phyloP scores from a whole-genome alignment of 2,113 vertebrate genomes.

The Malurus alboscapulatus region DNA sequence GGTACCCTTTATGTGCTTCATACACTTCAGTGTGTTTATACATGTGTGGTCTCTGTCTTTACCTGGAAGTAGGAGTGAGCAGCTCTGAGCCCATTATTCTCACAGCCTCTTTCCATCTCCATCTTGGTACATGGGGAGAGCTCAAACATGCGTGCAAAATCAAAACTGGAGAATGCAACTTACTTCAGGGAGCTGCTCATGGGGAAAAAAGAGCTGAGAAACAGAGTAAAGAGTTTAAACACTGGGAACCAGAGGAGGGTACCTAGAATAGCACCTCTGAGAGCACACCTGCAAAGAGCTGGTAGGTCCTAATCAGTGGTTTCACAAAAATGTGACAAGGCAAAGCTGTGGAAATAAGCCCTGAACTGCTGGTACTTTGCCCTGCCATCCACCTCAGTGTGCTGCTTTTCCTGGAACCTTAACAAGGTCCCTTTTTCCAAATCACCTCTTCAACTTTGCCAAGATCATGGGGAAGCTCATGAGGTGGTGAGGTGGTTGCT shows the following conservation, averaged over 20 bases:
- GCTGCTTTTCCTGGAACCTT: background rate
- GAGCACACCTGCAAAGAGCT: background rate
- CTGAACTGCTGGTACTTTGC: background rate
- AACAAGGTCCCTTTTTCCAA: background rate
- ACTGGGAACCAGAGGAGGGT: background rate
- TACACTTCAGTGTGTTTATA: background rate
- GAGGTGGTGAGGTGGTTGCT: background rate
- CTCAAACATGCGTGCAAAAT: background rate
- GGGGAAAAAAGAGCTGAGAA: background rate
- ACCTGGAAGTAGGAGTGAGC: background rate
- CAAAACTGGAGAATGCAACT: background rate
- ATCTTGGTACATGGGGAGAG: background rate
- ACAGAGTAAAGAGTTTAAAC: background rate
- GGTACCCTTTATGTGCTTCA: background rate
- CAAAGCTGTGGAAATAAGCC: background rate
- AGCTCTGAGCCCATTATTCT: background rate
- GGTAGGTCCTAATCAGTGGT: background rate
- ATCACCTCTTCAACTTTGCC: background rate
- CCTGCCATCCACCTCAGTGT: background rate
- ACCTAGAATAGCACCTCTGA: background rate
- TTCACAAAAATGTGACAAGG: background rate
- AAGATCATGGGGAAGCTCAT: too few species aligned
- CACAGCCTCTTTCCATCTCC: background rate
- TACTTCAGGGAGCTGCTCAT: background rate
- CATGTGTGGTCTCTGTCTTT: background rate